Evolutionary conservation across 2,797 vertebrate species (phyloP).

Genomic region (Pantherophis alleghaniensis): DNA sequence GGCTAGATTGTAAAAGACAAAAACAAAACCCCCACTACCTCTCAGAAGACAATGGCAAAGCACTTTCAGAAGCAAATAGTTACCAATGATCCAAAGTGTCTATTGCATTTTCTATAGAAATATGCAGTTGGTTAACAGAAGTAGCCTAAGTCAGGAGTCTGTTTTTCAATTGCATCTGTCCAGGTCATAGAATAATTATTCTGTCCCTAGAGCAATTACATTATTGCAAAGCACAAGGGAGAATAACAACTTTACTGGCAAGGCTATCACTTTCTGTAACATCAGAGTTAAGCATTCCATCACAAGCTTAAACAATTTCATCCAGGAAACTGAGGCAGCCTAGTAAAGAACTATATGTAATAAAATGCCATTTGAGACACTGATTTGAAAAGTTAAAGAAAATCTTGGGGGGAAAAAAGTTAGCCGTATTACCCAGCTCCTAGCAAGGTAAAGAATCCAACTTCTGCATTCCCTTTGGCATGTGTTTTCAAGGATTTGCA

Average conservation of each 20-base stretch:
- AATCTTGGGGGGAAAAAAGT: neutral
- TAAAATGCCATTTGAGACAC: neutral
- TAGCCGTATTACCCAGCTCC: neutral
- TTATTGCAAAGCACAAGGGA: neutral
- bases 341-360: neutral
- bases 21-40: neutral
- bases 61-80: neutral
- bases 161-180: neutral
- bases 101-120: neutral
- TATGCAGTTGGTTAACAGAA: neutral
- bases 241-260: neutral
- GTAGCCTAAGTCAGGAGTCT: neutral
- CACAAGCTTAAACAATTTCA: neutral
- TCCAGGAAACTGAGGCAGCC: neutral
- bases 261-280: neutral
- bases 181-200: neutral
- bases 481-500: neutral
- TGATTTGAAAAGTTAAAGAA: neutral
- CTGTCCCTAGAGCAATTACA: neutral
- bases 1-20: neutral
- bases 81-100: neutral
- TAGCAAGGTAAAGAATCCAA: neutral
- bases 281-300: neutral
- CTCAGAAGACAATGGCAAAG: neutral
- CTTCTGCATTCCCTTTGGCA: neutral